Evolutionary conservation across 2,113 vertebrate species (phyloP).

Genomic region (Cinclus cinclus): DNA sequence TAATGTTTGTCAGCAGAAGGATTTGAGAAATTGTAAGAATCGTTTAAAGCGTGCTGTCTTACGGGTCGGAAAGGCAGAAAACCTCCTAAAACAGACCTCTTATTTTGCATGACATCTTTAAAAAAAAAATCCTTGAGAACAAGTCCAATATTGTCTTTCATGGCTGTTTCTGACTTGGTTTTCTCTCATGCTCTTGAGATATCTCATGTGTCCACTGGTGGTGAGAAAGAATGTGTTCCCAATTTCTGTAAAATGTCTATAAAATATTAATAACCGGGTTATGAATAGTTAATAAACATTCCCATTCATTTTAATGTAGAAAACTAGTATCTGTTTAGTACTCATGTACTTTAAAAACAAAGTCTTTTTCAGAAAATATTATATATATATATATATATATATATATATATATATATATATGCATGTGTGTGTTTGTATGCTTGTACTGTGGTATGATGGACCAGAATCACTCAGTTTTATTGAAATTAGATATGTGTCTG

Average conservation of each 20-base stretch:
- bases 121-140: background rate
- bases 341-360: background rate
- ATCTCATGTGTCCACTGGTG: background rate
- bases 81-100: background rate
- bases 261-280: background rate
- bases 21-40: background rate
- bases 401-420: rapidly evolving
- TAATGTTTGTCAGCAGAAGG: background rate
- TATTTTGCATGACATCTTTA: background rate
- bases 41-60: background rate
- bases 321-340: background rate
- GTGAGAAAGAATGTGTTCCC: background rate
- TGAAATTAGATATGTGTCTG: background rate
- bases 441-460: background rate
- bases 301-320: background rate
- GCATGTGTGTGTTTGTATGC: too few species aligned
- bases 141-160: background rate
- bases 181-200: background rate
- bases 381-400: background rate
- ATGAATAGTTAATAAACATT: background rate
- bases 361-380: background rate
- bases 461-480: background rate
- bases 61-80: background rate
- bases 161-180: background rate
- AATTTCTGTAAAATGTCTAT: background rate